These are phyloP conservation scores for Nycticorax nycticorax DNA, from an alignment of 2,113 vertebrate genomes.

Conservation along the genomic window DNA sequence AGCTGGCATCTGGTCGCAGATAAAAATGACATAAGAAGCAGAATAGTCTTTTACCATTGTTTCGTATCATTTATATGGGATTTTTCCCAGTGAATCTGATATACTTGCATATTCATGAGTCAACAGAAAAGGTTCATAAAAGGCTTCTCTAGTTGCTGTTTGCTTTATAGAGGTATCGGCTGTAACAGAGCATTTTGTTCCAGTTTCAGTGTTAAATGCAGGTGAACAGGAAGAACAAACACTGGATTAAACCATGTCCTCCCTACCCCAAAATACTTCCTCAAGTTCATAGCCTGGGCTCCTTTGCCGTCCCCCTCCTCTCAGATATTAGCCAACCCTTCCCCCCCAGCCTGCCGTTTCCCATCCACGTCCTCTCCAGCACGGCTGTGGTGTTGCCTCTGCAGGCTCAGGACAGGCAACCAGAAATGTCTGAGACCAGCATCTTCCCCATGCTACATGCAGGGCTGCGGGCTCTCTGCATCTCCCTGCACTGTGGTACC, in stretches of 20 bases:
- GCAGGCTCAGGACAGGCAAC: background rate
- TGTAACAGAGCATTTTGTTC: background rate
- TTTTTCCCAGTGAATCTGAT: background rate
- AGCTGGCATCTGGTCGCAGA: background rate
- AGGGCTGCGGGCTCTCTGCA: background rate
- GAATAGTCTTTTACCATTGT: background rate
- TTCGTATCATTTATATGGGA: background rate
- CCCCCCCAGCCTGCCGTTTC: background rate
- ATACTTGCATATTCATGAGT: background rate
- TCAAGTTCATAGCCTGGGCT: background rate
- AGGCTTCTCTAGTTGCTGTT: background rate
- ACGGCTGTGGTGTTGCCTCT: background rate
- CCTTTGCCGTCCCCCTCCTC: background rate
- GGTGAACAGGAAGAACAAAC: background rate
- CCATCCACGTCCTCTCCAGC: background rate
- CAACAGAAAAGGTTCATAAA: background rate
- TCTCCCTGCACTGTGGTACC: background rate
- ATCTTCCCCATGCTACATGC: fast-evolving
- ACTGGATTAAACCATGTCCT: background rate
- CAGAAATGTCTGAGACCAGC: background rate
- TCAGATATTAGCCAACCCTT: fast-evolving
- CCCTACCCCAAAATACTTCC: background rate
- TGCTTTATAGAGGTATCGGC: background rate
- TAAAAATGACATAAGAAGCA: background rate
- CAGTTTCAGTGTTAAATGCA: background rate